Conservation (phyloP, 2,888 invertebrate genomes). For the Pheosia gnoma region DNA sequence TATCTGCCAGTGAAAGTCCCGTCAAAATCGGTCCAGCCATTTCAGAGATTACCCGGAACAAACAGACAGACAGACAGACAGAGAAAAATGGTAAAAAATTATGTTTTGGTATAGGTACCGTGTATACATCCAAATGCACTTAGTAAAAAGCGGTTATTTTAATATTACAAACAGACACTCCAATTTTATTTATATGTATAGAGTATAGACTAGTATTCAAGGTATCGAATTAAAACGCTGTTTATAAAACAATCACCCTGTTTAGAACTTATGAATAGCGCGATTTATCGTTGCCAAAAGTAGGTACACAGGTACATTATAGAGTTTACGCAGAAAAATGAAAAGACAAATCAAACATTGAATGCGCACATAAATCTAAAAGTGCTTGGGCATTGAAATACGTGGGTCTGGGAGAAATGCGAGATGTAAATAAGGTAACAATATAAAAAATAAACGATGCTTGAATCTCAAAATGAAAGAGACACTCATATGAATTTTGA, state of each 20-base stretch:
- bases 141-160: no score
- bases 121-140: no score
- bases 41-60: no score
- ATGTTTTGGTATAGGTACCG: no score
- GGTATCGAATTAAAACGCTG: slow-evolving; percentile 34
- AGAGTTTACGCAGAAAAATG: not conserved
- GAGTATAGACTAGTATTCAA: no score
- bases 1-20: no score
- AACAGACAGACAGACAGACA: no score
- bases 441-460: slow-evolving; percentile 50
- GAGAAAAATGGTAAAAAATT: no score
- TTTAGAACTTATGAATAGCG: slow-evolving; percentile 9
- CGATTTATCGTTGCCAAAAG: slow-evolving; percentile 7
- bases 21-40: no score
- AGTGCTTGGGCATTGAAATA: slow-evolving; percentile 16
- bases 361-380: slow-evolving; percentile 10
- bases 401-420: slow-evolving; percentile 24
- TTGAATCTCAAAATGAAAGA: slow-evolving; percentile 53
- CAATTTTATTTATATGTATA: no score
- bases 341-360: not conserved
- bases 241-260: slow-evolving; percentile 7
- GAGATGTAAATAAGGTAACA: slow-evolving; percentile 49
- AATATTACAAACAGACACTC: no score
- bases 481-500: slow-evolving; percentile 41
- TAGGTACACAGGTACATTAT: not conserved